Evolutionary conservation across 2,113 vertebrate species (phyloP), one percentile per base, ranked within the genome.

Genomic region (Artemisiospiza belli): DNA sequence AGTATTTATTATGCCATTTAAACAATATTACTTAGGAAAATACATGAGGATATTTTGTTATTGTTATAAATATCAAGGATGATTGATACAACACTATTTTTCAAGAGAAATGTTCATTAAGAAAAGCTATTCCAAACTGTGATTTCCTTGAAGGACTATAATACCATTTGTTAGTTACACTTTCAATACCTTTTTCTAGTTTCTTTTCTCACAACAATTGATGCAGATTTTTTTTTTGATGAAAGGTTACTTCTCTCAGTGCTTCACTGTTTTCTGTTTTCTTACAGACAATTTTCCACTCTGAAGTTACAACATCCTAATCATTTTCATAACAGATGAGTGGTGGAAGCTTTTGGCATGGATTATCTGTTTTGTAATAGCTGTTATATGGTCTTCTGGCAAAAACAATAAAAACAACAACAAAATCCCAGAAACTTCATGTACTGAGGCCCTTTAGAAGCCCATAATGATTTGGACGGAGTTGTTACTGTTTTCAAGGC

Each of bases 1-100:
- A 96, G 59, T 63, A 95, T 97, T 96, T 97, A 95, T 97, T 95
- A 96, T 74, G 79, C 47, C 49, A 85, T 95, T 96, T 97, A 97
- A 93, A 93, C 86, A 97, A 94, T 86, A 96, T 95, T 85, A 91
- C 49, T 67, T 44, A 87, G 52, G 62, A 92, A 97, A 98, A 95
- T 49, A 79, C 61, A 66, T 68, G 31, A 88, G 35, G 47, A 44
- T 91, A 80, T 87, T 95, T 94, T 80, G 43, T 92, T 75, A 75
- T 87, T 95, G 75, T 95, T 95, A 69, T 57, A 79, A 85, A 86
- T 95, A 54, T 92, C 78, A 92, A 89, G 17, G 30, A 94, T 39
- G 85, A 89, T 74, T 92, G 83, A 94, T 86, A 76, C 33, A 90
- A 85, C 19, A 84, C 14, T 88, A 51, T 92, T 95, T 96, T 90